phyloP scores from a whole-genome alignment of 2,113 vertebrate genomes.

The Eptesicus fuscus region DNA sequence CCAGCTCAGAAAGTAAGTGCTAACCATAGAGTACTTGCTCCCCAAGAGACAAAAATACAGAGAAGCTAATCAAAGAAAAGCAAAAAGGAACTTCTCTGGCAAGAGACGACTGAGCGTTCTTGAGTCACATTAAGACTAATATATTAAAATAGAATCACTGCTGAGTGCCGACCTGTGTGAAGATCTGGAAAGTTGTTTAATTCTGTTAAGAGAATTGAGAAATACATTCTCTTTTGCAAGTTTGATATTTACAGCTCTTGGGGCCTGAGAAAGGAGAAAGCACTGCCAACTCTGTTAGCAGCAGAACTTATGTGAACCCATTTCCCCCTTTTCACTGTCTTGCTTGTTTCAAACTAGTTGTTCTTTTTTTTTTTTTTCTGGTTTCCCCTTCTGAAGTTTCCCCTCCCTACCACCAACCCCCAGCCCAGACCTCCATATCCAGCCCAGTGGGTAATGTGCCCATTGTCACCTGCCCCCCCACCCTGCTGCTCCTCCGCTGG shows the following conservation, averaged over 20 bases:
- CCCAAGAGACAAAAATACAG: neutral
- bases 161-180: neutral
- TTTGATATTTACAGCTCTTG: neutral
- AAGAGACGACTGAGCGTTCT: neutral
- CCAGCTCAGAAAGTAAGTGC: neutral
- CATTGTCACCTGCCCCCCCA: neutral
- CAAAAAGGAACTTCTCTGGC: neutral
- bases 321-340: neutral
- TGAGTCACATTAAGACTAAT: neutral
- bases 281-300: neutral
- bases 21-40: neutral
- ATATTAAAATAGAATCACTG: neutral
- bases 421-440: neutral
- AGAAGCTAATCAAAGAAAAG: neutral
- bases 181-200: neutral
- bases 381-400: neutral
- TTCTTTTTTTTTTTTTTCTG: neutral
- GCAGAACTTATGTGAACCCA: neutral
- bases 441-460: neutral
- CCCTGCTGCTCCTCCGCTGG: neutral
- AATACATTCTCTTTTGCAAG: neutral
- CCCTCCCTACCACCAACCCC: neutral
- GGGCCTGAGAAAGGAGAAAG: neutral
- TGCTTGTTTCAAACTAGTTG: neutral
- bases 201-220: neutral